phyloP scores from a whole-genome alignment of 1,140 invertebrate genomes.

The Scaptomyza pallida region DNA sequence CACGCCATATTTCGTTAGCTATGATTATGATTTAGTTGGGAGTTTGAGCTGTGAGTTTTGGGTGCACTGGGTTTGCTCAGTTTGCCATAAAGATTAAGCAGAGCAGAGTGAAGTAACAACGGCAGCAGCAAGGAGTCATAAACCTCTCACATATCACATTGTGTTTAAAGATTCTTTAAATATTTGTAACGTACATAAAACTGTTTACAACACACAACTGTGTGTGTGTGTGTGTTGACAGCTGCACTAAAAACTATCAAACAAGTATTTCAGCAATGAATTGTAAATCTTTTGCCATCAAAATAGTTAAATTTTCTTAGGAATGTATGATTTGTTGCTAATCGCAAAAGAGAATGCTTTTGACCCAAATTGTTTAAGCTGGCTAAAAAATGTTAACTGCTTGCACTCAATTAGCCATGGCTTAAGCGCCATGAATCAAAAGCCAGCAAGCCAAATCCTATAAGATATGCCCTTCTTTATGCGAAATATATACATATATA shows the following conservation, averaged over 20 bases:
- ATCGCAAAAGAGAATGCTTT: conserved; percentile 13
- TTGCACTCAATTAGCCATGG: conserved; percentile 62
- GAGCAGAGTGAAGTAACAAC: conserved; percentile 51
- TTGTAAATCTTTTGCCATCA: conserved; percentile 5
- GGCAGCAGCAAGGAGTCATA: conserved; percentile 28
- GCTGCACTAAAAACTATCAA: conserved; percentile 13
- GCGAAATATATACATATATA: conserved; percentile 14
- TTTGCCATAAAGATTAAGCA: conserved; percentile 77
- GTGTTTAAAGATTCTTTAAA: conserved; percentile 78
- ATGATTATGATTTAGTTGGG: conserved; percentile 78
- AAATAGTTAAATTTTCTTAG: background rate
- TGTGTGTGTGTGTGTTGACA: conserved; percentile 53
- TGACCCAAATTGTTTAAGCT: conserved; percentile 5
- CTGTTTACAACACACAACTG: conserved; percentile 70
- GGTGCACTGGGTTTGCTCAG: conserved; percentile 1
- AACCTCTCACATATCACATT: conserved; percentile 64
- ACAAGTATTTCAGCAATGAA: background rate
- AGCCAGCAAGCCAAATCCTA: conserved; percentile 43
- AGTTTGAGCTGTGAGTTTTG: conserved; percentile 19
- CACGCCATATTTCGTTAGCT: conserved; percentile 68
- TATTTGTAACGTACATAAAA: conserved; percentile 62
- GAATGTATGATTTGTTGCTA: conserved; percentile 1
- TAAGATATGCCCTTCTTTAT: conserved; percentile 10
- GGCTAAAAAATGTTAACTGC: conserved; percentile 35
- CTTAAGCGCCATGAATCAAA: conserved; percentile 51